Evolutionary conservation across 2,888 invertebrate species (phyloP), one percentile per base, ranked within the genome.

Genomic region (Drosophila cognata): DNA sequence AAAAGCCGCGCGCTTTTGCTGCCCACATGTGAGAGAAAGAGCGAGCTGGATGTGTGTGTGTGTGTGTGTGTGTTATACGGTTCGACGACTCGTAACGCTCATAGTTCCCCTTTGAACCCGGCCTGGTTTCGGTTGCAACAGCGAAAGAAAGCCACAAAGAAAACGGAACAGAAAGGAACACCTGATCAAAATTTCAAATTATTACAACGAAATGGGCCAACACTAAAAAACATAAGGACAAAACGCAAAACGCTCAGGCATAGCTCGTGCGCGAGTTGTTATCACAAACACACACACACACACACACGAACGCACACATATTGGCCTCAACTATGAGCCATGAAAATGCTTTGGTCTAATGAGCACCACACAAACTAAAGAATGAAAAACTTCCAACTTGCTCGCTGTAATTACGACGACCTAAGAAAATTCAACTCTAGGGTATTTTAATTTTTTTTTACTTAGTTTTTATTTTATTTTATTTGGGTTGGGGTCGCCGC

Each of bases 181-280:
- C 87, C 87, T 88, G 87, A 88, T 87, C 84, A 87, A 87, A 81
- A 88, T 89, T 87, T 88, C 89, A 87, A 89, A 89, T 88, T 89
- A 87, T 79, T 82, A 87, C 84, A 73, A 65, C 78, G 75, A 88
- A 88, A 78, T 85, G 75, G 56, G 58, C 83, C 75, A 78, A 51
- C 29, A n/a, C 25, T 1, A 13, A 35, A 25, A 36, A 35, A 71
- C 86, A 87, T 67, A 86, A 87, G 88, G 87, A 88, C 86, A 86
- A 77, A 81, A 71, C 68, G 53, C 41, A 59, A n/a, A 63, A 31
- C n/a, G 52, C 25, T 46, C 53, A 59, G 61, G 35, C 64, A 66
- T 85, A 85, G 89, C 87, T 84, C 89, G 87, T 81, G 89, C 89
- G 79, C 81, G 66, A 81, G 81, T 81, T 79, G 71, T 77, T 80